phyloP scores from a whole-genome alignment of 2,888 invertebrate species.

The Tiliacea aurago region DNA sequence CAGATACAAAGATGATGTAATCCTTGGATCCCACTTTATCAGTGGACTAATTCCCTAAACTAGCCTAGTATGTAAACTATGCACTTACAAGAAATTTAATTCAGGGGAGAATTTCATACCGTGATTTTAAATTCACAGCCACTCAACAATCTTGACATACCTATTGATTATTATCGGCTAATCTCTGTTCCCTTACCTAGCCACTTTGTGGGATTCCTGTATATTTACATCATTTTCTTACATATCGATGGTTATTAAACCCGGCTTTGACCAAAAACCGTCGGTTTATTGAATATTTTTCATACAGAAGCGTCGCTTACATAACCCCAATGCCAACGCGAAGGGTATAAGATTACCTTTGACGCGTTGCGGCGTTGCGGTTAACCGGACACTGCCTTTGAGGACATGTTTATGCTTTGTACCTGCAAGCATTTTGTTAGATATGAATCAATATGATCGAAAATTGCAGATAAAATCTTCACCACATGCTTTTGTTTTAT shows the following conservation, averaged over 20 bases:
- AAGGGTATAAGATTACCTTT: slow-evolving; percentile 56
- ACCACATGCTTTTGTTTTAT: neutral
- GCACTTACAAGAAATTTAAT: neutral
- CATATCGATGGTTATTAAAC: neutral
- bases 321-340: slow-evolving; percentile 36
- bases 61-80: neutral
- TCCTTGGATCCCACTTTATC: neutral
- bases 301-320: slow-evolving; percentile 12
- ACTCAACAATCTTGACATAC: neutral
- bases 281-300: slow-evolving; percentile 11
- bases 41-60: neutral
- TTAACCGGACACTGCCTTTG: slow-evolving; percentile 56
- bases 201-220: neutral
- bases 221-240: neutral
- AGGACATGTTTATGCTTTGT: slow-evolving; percentile 35
- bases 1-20: neutral
- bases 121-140: too few relatives aligned
- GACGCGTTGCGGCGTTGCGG: slow-evolving; percentile 63
- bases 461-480: neutral
- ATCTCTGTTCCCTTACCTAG: neutral
- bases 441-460: slow-evolving; percentile 18
- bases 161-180: neutral
- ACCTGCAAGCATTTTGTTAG: slow-evolving; percentile 20
- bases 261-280: neutral
- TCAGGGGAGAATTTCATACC: neutral